These are phyloP conservation scores for Dreissena rostriformis DNA, from an alignment of 1,140 invertebrate genomes.

Conservation along the genomic window DNA sequence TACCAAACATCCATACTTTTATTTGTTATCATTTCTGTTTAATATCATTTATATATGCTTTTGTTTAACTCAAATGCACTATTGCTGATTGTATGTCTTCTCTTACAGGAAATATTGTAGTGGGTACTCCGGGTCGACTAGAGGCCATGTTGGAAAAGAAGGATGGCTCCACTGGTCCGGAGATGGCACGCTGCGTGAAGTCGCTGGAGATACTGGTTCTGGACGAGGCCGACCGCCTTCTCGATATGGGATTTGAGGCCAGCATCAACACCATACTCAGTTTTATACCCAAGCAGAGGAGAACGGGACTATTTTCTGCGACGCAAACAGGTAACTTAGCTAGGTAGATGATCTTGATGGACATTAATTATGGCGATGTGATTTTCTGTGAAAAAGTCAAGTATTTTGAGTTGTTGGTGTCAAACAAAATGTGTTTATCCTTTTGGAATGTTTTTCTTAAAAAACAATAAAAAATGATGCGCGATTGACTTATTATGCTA, in stretches of 20 bases:
- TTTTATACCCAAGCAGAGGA: slow-evolving; percentile 94
- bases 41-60: too few relatives aligned
- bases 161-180: slow-evolving; percentile 80
- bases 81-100: slow-evolving; percentile 26
- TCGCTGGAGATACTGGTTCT: slow-evolving; percentile 94
- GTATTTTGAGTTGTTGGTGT: too few relatives aligned
- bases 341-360: too few relatives aligned
- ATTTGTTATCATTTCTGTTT: too few relatives aligned
- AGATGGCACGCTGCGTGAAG: slow-evolving; percentile 87
- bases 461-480: too few relatives aligned
- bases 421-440: too few relatives aligned
- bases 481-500: too few relatives aligned
- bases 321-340: slow-evolving; percentile 89
- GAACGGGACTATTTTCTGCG: slow-evolving; percentile 98
- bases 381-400: too few relatives aligned
- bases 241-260: slow-evolving; percentile 95
- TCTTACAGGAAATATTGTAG: slow-evolving; percentile 88
- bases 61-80: neutral
- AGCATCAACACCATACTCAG: slow-evolving; percentile 94
- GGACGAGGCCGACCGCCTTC: slow-evolving; percentile 97
- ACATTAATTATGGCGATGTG: too few relatives aligned
- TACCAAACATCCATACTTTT: too few relatives aligned
- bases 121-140: slow-evolving; percentile 96
- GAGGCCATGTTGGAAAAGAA: slow-evolving; percentile 91
- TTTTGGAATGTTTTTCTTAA: too few relatives aligned